Conservation (phyloP, 2,113 vertebrate species). For the human (Homo sapiens) region DNA sequence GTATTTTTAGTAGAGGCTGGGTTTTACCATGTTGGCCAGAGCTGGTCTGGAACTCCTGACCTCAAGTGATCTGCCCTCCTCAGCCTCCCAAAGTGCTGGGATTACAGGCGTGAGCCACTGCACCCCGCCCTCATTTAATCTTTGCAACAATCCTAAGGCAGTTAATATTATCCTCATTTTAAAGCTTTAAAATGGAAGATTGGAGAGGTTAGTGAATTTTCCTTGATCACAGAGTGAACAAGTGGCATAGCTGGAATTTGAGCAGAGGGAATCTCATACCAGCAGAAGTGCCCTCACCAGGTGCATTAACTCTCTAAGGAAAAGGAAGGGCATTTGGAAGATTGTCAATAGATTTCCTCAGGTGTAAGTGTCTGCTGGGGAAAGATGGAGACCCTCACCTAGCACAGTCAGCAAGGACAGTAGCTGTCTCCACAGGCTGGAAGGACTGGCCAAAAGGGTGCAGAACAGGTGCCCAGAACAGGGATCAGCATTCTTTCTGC, state of each 20-base stretch:
- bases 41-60: no score
- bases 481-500: not conserved
- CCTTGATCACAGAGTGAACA: not conserved
- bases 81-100: no score
- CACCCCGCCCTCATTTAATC: not conserved
- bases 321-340: not conserved
- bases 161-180: not conserved
- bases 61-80: no score
- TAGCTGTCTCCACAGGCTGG: not conserved
- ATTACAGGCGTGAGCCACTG: no score
- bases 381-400: not conserved
- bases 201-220: not conserved
- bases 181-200: not conserved
- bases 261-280: not conserved
- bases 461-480: not conserved
- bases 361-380: not conserved
- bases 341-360: not conserved
- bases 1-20: no score
- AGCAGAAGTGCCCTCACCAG: not conserved
- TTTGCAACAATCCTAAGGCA: not conserved
- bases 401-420: not conserved
- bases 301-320: not conserved
- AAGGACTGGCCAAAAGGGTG: not conserved
- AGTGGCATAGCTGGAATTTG: not conserved
- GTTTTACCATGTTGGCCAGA: no score